These are phyloP conservation scores for Euleptes europaea DNA, from an alignment of 2,113 vertebrate species.

Conservation along the genomic window DNA sequence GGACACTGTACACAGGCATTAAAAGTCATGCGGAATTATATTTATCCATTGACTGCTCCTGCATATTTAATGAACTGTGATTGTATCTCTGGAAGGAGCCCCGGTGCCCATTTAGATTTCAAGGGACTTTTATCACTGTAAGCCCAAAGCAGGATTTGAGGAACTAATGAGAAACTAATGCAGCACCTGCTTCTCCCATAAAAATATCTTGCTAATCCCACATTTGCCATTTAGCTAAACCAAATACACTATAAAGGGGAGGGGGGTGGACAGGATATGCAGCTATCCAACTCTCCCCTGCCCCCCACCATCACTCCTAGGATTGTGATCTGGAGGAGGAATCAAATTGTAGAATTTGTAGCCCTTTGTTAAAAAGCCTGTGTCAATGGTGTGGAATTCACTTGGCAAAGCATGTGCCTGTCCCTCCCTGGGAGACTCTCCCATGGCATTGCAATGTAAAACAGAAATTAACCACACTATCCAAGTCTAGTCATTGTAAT, in stretches of 20 bases:
- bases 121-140: conserved; percentile 63
- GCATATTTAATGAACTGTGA: conserved; percentile 67
- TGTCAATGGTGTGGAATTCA: conserved; percentile 60
- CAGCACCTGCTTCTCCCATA: conserved; percentile 69
- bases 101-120: conserved; percentile 57
- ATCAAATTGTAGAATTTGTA: conserved; percentile 30
- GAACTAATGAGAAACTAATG: conserved; percentile 72
- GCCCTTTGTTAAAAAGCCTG: conserved; percentile 58
- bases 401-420: conserved; percentile 71
- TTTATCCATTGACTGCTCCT: conserved; percentile 51
- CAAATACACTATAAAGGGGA: conserved; percentile 32
- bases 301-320: conserved; percentile 15
- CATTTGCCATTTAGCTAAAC: conserved; percentile 59
- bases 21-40: conserved; percentile 48
- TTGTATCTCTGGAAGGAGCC: conserved; percentile 61
- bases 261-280: conserved; percentile 6
- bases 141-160: conserved; percentile 71
- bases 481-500: conserved; percentile 98
- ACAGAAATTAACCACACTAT: conserved; percentile 94
- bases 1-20: conserved; percentile 48
- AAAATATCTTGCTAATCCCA: conserved; percentile 57
- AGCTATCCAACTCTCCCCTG: conserved; percentile 8
- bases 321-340: conserved; percentile 47
- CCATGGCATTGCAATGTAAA: conserved; percentile 79
- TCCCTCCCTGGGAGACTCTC: conserved; percentile 74